These are phyloP conservation scores for Lophotis ruficrista DNA, from an alignment of 2,113 vertebrate species.

Conservation along the genomic window DNA sequence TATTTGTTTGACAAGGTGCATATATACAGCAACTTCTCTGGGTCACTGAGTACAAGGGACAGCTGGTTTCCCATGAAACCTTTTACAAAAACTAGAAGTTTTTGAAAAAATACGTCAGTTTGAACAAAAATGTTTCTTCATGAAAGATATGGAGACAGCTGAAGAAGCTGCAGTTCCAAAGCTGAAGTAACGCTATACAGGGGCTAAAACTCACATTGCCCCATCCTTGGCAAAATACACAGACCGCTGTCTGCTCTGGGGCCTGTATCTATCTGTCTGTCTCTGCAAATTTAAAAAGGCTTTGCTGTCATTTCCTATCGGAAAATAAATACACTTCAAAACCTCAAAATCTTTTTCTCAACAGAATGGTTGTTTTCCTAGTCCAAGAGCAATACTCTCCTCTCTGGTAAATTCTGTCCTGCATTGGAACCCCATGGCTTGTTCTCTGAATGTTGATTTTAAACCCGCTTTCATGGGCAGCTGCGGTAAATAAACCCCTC, in stretches of 20 bases:
- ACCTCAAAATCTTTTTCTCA: constrained; percentile 16
- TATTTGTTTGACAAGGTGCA: constrained; percentile 50
- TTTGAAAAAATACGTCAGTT: not conserved
- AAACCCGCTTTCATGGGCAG: constrained; percentile 47
- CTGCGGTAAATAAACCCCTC: constrained; percentile 34
- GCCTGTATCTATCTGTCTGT: not conserved
- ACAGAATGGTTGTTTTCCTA: constrained; percentile 12
- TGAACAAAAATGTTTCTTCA: not conserved
- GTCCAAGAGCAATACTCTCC: constrained; percentile 54
- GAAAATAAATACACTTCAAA: constrained; percentile 61
- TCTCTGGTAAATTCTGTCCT: not conserved
- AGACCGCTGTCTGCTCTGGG: not conserved
- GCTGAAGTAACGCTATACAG: not conserved
- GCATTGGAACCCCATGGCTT: constrained; percentile 26
- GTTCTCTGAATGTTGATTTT: constrained; percentile 36
- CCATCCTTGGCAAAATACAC: not conserved
- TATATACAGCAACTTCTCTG: constrained; percentile 25
- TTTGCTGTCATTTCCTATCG: not conserved
- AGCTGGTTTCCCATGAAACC: not conserved
- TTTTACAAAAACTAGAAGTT: not conserved
- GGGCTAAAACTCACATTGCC: not conserved
- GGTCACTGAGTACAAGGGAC: constrained; percentile 10
- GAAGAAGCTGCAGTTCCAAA: constrained; percentile 5
- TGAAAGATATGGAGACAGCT: not conserved
- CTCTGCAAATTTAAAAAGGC: not conserved